Base-by-base conservation (phyloP, 2,888 invertebrate genomes). In the Corbicula japonica region DNA sequence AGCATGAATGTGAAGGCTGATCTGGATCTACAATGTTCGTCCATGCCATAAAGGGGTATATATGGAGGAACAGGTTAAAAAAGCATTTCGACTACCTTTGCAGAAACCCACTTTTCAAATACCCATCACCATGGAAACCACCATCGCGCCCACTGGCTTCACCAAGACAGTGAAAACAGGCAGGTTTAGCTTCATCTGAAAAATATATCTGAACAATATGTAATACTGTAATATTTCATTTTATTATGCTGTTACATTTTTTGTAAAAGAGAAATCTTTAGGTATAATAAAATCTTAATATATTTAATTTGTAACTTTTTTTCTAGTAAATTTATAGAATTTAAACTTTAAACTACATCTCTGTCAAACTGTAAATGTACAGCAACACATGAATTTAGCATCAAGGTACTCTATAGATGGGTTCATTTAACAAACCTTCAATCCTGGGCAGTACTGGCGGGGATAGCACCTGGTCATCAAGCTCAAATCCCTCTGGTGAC, bases 111-210 rank as follows among this genome's bases (percentile, higher is more conserved):
- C 73, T 54, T 26, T 30, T 72, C 68, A 61, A 73, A 69, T 73
- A 78, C 5, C 72, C 48, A 28, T 78, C 56, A 6, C 15, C 41
- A 56, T 78, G 63, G 28, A 46, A 63, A 44, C 23, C 15, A 3
- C 35, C 23, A 10, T 35, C 60, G 54, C 46, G 54, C 6, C 10
- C 15, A 30, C 21, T 41, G 2, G 44, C 60, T 26, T 73, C 69
- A 30, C 77, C 77, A n/a, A 62, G 38, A 38, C 77, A 78, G 23
- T 61, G n/a, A 38, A 78, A 78, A 54, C 71, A 66, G 12, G 48
- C 38, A 52, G 12, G 30, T 44, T 30, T 30, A n/a, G n/a, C 28
- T 18, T 62, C 41, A n/a, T 62, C 71, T 62, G 48, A 69, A 69
- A 58, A 48, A 52, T 52, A 32, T 12, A 32, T 28, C 4, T 2